Evolutionary conservation across 1,140 invertebrate genomes (phyloP).

Genomic region (Telenomus remus): DNA sequence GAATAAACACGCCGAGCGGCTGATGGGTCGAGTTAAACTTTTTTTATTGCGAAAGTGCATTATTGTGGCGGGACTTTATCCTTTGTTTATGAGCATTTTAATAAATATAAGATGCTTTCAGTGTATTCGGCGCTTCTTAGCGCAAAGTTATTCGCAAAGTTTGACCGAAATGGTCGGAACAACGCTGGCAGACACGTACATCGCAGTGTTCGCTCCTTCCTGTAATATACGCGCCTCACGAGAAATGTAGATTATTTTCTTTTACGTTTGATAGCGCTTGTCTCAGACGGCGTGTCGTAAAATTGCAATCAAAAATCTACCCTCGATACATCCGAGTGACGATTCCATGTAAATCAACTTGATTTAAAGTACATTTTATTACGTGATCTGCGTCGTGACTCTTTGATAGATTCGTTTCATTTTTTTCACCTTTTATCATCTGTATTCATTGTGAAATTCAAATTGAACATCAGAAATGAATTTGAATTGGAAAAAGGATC

Average conservation of each 20-base stretch:
- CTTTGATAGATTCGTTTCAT: no score
- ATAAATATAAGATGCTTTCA: slow-evolving; percentile 46
- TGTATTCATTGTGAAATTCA: no score
- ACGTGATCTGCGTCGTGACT: no score
- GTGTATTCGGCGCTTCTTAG: slow-evolving; percentile 33
- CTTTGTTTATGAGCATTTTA: slow-evolving; percentile 49
- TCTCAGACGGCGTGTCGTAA: slow-evolving; percentile 46
- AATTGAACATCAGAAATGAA: no score
- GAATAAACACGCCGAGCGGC: no score
- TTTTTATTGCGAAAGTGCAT: slow-evolving; percentile 49
- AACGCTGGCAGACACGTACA: slow-evolving; percentile 41
- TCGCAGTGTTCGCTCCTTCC: slow-evolving; percentile 35
- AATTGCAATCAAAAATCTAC: slow-evolving; percentile 56
- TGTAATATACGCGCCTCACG: slow-evolving; percentile 51
- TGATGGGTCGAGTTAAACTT: background rate
- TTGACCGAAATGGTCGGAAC: slow-evolving; percentile 31
- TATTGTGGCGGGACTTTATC: slow-evolving; percentile 42
- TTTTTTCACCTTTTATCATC: no score
- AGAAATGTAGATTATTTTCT: slow-evolving; percentile 53
- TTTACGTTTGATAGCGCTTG: slow-evolving; percentile 35
- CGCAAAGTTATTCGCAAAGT: slow-evolving; percentile 45
- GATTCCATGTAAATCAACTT: no score
- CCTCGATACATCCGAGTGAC: no score
- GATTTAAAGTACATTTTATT: no score
- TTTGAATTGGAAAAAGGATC: no score